Evolutionary conservation across 1,140 invertebrate genomes (phyloP).

Genomic region (Lepidurus couesii): DNA sequence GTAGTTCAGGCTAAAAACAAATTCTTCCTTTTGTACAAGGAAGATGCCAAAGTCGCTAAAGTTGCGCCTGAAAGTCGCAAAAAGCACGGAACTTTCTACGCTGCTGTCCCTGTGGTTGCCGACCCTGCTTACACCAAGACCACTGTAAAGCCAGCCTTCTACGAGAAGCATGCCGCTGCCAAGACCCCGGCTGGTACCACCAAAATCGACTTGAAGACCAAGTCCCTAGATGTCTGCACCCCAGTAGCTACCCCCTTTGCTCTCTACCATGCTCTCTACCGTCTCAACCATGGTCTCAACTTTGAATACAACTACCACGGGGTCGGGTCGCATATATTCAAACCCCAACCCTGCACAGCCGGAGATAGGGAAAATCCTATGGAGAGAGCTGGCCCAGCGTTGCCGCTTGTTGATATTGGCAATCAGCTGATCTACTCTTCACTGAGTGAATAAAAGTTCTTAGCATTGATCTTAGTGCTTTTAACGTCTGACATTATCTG

Average conservation of each 20-base stretch:
- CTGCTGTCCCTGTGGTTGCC: not conserved
- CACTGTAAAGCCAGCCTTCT: constrained; percentile 13
- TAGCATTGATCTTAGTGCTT: no score
- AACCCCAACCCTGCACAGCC: no score
- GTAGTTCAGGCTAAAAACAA: constrained; percentile 26
- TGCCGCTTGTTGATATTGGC: no score
- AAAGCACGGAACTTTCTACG: constrained; percentile 12
- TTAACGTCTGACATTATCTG: no score
- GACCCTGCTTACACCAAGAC: constrained; percentile 16
- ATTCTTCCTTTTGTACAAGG: constrained; percentile 39
- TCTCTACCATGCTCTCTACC: constrained; percentile 33
- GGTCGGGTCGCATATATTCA: no score
- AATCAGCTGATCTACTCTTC: no score
- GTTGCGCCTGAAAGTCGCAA: constrained; percentile 36
- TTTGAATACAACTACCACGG: no score
- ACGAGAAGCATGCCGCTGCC: constrained; percentile 23
- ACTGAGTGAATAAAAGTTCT: no score
- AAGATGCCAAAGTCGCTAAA: constrained; percentile 20
- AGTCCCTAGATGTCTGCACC: constrained; percentile 24
- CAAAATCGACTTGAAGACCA: constrained; percentile 29
- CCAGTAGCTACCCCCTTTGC: constrained; percentile 30
- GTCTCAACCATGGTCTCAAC: not conserved
- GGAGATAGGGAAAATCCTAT: no score
- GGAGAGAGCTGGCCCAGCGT: no score
- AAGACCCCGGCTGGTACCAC: constrained; percentile 31